These are phyloP conservation scores for Stenichneumon culpator DNA, from an alignment of 2,888 invertebrate genomes.

Conservation along the genomic window DNA sequence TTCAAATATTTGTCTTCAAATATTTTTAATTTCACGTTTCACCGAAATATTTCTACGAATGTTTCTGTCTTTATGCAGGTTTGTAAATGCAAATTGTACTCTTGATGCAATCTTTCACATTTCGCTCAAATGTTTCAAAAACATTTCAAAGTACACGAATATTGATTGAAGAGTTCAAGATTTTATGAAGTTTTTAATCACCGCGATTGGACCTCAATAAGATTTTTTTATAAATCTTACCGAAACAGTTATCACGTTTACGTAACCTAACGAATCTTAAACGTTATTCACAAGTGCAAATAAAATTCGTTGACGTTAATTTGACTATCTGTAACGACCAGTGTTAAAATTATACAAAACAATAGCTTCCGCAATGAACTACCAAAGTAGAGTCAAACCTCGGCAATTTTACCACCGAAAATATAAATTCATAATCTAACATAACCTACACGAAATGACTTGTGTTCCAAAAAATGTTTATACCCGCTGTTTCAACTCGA, in stretches of 20 bases:
- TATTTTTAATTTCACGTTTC: no score
- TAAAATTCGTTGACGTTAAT: background rate
- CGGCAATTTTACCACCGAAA: background rate
- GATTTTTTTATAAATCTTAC: background rate
- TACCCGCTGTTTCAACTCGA: background rate
- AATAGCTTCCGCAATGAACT: no score
- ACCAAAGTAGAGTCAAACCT: background rate
- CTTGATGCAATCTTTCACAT: no score
- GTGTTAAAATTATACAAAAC: background rate
- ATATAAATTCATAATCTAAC: background rate
- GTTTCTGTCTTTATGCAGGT: no score
- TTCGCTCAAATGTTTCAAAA: no score
- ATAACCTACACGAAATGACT: constrained; percentile 21
- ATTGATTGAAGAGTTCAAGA: background rate
- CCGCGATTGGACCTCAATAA: background rate
- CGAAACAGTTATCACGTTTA: background rate
- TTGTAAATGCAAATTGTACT: no score
- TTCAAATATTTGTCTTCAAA: no score
- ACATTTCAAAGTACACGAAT: no score
- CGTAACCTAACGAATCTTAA: background rate
- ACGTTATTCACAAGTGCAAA: background rate
- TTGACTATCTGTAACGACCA: background rate
- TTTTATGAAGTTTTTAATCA: background rate
- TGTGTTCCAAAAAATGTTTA: background rate
- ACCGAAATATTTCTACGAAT: no score